Conservation (phyloP, 2,888 invertebrate genomes). For the Cephus runcator region DNA sequence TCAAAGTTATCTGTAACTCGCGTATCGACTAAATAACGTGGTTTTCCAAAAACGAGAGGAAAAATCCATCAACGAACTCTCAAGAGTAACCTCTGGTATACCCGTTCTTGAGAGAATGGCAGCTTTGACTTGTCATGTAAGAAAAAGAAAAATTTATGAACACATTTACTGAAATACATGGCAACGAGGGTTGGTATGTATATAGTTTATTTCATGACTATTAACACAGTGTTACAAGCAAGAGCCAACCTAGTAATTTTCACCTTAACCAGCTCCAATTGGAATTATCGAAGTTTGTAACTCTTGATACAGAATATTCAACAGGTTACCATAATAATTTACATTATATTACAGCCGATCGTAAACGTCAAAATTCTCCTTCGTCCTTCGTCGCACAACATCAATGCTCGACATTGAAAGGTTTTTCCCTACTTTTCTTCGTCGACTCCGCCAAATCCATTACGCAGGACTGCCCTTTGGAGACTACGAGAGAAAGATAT, state of each 20-base stretch:
- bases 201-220: constrained; percentile 41
- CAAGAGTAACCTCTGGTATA: not conserved
- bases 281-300: not conserved
- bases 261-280: not conserved
- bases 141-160: not conserved
- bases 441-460: not conserved
- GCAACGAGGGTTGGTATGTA: constrained; percentile 9
- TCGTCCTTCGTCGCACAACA: not conserved
- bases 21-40: constrained; percentile 15
- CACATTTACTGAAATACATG: not conserved
- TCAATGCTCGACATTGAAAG: not conserved
- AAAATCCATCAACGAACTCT: not conserved
- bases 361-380: not conserved
- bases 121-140: not conserved
- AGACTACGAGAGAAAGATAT: not conserved
- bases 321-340: constrained; percentile 13
- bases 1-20: constrained; percentile 40
- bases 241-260: constrained; percentile 21
- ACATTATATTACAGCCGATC: constrained; percentile 14
- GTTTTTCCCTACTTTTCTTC: not conserved
- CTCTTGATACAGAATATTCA: constrained; percentile 1
- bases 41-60: not conserved
- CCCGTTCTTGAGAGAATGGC: not conserved
- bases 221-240: constrained; percentile 38
- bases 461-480: not conserved